Evolutionary conservation across 2,113 vertebrate genomes (phyloP), one percentile per base, ranked within the genome.

Genomic region (Dissostichus mawsoni): DNA sequence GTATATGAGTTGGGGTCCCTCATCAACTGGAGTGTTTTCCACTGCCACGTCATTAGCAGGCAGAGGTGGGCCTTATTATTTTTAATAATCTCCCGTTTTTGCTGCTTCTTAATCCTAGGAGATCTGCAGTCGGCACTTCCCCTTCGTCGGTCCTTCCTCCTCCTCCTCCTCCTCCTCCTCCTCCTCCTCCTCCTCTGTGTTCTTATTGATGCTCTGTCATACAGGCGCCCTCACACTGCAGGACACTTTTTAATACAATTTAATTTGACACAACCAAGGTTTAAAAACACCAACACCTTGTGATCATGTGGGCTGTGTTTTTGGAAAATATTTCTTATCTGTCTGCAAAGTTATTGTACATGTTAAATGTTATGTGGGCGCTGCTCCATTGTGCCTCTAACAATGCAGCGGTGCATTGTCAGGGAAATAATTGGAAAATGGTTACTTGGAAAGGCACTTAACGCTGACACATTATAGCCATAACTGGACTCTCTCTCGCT

Each of bases 51-150:
- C 92, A 89, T 93, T 92, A 79, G 64, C 16, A 2, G 59, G 65
- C 81, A 82, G 86, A 84, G 77, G 71, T 87, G 80, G 80, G 70
- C 84, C 87, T 89, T 91, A 90, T 91, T 92, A 90, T 92, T 92
- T 92, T 86, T 92, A 92, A 92, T 92, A 92, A 93, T 92, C 87
- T 86, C 69, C 78, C 80, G 64, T 87, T 92, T 92, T 79, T 83
- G 84, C 88, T 85, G 88, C 84, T 89, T 82, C 82, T 86, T 85
- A 92, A 82, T 78, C 91, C 72, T 76, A 1, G 50, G 83, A 86
- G 88, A 72, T 75, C 81, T 90, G 83, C 75, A 67, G 83, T 92
- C 78, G 52, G 80, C 90, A 85, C 78, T 84, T 78, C 82, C 58
- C 82, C 78, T 70, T 55, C 16, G 57, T 76, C 73, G 47, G 63